Conservation (phyloP, 2,113 vertebrate species). For the Bos javanicus region DNA sequence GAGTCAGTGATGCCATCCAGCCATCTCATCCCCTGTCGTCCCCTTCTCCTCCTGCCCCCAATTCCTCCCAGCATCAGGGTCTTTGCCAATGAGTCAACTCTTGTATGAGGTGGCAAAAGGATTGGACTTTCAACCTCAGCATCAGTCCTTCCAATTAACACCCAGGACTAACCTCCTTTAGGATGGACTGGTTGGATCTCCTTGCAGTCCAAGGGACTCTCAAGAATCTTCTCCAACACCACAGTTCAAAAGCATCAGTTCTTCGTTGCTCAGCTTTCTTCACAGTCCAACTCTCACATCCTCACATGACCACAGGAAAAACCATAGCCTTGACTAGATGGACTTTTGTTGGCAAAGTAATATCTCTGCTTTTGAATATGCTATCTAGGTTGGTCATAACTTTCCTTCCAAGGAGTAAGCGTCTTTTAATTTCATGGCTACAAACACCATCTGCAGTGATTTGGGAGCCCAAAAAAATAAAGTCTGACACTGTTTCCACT, state of each 20-base stretch:
- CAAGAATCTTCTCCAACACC: neutral
- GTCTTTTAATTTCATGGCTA: neutral
- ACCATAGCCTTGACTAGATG: neutral
- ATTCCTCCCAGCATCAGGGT: neutral
- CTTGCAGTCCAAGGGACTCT: neutral
- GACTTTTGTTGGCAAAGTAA: neutral
- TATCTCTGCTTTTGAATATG: neutral
- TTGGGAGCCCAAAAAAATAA: rapidly evolving
- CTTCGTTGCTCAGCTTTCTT: neutral
- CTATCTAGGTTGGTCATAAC: neutral
- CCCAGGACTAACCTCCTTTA: neutral
- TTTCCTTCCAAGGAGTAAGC: neutral
- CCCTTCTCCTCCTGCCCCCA: neutral
- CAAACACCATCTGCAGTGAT: neutral
- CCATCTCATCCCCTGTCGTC: neutral
- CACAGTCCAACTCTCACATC: neutral
- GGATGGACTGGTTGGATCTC: neutral
- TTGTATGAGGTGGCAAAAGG: neutral
- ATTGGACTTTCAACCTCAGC: neutral
- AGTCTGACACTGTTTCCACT: too few species aligned
- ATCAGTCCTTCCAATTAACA: neutral
- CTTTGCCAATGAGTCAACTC: neutral
- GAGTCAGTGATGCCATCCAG: neutral
- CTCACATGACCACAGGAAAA: neutral
- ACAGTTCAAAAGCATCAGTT: neutral